A percentile compares a stretch with the other conserved stretches of the same genome.
Conservation (phyloP, 1,140 invertebrate species). For the Drosophila pseudoananassae region DNA sequence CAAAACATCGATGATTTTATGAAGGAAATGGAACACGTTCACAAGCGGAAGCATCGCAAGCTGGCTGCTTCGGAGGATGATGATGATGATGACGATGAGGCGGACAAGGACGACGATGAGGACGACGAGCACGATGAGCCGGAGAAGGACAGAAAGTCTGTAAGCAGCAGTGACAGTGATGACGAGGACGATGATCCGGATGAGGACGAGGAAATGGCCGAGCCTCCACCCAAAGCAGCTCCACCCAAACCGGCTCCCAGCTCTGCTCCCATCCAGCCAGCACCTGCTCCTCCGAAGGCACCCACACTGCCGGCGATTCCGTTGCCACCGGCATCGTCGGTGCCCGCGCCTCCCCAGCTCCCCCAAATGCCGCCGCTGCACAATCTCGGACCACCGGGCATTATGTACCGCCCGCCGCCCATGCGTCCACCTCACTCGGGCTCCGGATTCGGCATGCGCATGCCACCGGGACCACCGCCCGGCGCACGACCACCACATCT, state of each 20-base stretch:
- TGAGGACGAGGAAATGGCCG: slow-evolving; percentile 40
- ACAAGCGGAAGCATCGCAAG: slow-evolving; percentile 87
- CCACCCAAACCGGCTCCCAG: slow-evolving; percentile 13
- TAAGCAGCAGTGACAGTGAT: slow-evolving; percentile 43
- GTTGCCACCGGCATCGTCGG: slow-evolving; percentile 41
- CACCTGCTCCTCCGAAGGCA: slow-evolving; percentile 47
- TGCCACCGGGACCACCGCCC: slow-evolving; percentile 88
- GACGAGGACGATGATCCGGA: slow-evolving; percentile 36
- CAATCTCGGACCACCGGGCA: slow-evolving; percentile 72
- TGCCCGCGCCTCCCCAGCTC: slow-evolving; percentile 70
- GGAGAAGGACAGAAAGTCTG: slow-evolving; percentile 52
- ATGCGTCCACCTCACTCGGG: slow-evolving; percentile 84
- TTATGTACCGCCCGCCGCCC: slow-evolving; percentile 88
- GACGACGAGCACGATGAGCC: slow-evolving; percentile 16
- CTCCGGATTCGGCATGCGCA: slow-evolving; percentile 70
- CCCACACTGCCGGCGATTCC: slow-evolving; percentile 58
- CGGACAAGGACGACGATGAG: slow-evolving; percentile 38
- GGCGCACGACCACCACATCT: slow-evolving; percentile 86
- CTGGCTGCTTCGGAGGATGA: slow-evolving; percentile 32
- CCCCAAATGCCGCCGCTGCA: slow-evolving; percentile 70
- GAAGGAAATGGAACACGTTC: slow-evolving; percentile 95
- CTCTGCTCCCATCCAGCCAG: slow-evolving; percentile 1
- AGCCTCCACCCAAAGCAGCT: slow-evolving; percentile 14
- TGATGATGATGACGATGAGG: slow-evolving; percentile 36
- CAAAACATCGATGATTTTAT: slow-evolving; percentile 97